Evolutionary conservation across 2,888 invertebrate genomes (phyloP).

Genomic region (Drosophila conformis): DNA sequence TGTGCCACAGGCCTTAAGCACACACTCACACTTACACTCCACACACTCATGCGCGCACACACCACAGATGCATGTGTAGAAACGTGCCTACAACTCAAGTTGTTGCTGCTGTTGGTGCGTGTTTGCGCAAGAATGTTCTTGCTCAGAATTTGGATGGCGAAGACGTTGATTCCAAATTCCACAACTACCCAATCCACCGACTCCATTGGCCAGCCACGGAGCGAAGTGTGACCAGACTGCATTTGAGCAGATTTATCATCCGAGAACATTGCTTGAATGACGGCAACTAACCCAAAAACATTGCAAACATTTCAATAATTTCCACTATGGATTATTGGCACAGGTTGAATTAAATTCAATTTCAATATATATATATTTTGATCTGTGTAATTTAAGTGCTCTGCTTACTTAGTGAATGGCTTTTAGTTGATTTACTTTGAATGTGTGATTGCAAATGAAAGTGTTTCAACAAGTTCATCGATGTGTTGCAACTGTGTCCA

Average conservation of each 20-base stretch:
- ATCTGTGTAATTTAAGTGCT: neutral
- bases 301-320: slow-evolving; percentile 2
- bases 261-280: neutral
- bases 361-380: neutral
- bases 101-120: slow-evolving; percentile 31
- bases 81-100: slow-evolving; percentile 34
- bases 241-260: neutral
- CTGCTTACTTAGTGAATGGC: neutral
- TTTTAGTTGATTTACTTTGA: neutral
- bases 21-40: slow-evolving; percentile 9
- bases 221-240: slow-evolving; percentile 1
- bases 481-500: neutral
- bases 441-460: neutral
- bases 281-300: neutral
- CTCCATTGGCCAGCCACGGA: neutral
- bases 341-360: neutral
- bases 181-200: neutral
- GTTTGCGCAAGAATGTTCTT: slow-evolving; percentile 51
- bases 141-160: slow-evolving; percentile 30
- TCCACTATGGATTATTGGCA: neutral
- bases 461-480: neutral
- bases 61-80: slow-evolving; percentile 22
- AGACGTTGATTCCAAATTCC: slow-evolving; percentile 2
- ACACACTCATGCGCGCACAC: slow-evolving; percentile 15
- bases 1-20: slow-evolving; percentile 36